These are phyloP conservation scores for Nesospiza acunhae DNA, from an alignment of 2,113 vertebrate species.

Conservation along the genomic window DNA sequence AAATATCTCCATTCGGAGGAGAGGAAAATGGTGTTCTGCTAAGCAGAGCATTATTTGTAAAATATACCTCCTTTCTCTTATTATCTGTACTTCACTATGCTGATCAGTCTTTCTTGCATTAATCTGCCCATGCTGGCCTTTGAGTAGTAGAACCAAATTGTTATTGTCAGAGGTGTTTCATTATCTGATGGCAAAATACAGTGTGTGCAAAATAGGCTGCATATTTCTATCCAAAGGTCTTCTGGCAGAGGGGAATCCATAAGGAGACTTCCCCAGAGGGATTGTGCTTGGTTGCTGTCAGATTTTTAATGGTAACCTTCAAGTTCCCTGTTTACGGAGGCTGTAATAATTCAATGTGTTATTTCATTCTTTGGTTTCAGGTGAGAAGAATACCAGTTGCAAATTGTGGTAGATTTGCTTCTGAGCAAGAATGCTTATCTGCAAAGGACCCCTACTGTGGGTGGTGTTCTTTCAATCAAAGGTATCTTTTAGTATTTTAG, in stretches of 20 bases:
- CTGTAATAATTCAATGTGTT: slow-evolving; percentile 3
- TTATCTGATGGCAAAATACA: slow-evolving; percentile 36
- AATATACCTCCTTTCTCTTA: not conserved
- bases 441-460: slow-evolving; percentile 89
- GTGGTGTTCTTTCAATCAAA: slow-evolving; percentile 81
- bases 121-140: slow-evolving; percentile 52
- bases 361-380: slow-evolving; percentile 71
- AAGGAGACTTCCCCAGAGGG: slow-evolving; percentile 15
- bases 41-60: slow-evolving; percentile 38
- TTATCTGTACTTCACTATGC: slow-evolving; percentile 10
- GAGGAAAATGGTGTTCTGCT: slow-evolving; percentile 16
- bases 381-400: slow-evolving; percentile 81
- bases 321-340: not conserved
- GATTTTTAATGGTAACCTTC: slow-evolving; percentile 8
- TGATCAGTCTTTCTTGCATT: slow-evolving; percentile 34
- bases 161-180: slow-evolving; percentile 34
- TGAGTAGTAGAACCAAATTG: slow-evolving; percentile 34
- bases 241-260: slow-evolving; percentile 46
- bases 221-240: slow-evolving; percentile 56
- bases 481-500: slow-evolving; percentile 67
- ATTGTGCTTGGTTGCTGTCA: slow-evolving; percentile 8
- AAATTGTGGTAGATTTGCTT: slow-evolving; percentile 73
- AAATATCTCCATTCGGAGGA: slow-evolving; percentile 8
- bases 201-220: slow-evolving; percentile 6
- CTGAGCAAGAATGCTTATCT: slow-evolving; percentile 78